phyloP scores from a whole-genome alignment of 2,113 vertebrate species.

The Nasalis larvatus region DNA sequence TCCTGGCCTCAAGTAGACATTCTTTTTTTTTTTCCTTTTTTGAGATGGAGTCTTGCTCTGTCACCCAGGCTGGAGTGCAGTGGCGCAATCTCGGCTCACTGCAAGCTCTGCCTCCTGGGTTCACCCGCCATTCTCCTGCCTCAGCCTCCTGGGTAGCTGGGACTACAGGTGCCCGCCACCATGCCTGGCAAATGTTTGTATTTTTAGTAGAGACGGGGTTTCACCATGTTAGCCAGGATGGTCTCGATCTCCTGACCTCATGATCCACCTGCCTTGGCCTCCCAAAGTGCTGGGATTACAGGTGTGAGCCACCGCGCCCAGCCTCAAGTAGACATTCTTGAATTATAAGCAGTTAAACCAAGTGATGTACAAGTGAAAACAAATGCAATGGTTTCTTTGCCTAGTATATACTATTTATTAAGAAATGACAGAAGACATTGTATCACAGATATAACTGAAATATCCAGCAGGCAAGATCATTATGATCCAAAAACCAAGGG shows the following conservation, averaged over 20 bases:
- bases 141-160: too few species aligned
- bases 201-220: too few species aligned
- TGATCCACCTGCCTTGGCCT: neutral
- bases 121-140: too few species aligned
- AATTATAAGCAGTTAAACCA: neutral
- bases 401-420: conserved; percentile 64
- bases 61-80: too few species aligned
- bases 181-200: too few species aligned
- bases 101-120: too few species aligned
- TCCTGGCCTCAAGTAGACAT: neutral
- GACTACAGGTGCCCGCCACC: too few species aligned
- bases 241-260: too few species aligned
- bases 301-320: neutral
- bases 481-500: neutral
- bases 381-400: conserved; percentile 29
- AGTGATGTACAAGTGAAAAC: neutral
- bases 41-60: too few species aligned
- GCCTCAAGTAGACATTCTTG: neutral
- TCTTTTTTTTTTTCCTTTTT: neutral
- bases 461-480: neutral
- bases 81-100: too few species aligned
- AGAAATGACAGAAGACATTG: conserved; percentile 23
- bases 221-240: too few species aligned
- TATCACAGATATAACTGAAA: conserved; percentile 15
- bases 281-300: neutral